Base-by-base conservation (phyloP, 2,888 invertebrate genomes). In the Trichopria drosophilae region DNA sequence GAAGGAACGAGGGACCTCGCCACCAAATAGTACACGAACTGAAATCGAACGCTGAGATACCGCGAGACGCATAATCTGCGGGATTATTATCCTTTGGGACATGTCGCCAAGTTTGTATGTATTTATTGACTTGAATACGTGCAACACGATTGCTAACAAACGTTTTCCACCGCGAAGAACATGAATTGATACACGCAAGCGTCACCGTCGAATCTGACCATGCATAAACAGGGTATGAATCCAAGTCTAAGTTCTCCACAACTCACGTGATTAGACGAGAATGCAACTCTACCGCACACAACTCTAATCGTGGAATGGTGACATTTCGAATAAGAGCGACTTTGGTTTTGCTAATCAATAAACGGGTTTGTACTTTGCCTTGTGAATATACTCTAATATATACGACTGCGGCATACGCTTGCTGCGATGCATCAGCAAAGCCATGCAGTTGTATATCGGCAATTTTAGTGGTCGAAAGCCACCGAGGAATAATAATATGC, bases 131-230 rank as follows among this genome's bases (percentile, higher is more conserved):
- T 46, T 67, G 63, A 12, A 71, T 67, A 42, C 63, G 44, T 1
- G 60, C 55, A 3, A 70, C 63, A 22, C 68, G 45, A 51, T 71
- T 70, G 2, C 63, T 63, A 6, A 63, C 60, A 39, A 56, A 62
- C 7, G 57, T 55, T 34, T 55, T 55, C 41, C 58, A 57, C 1
- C 42, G 48, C 5, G 53, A 49, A 1, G 63, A 51, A 15, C 55
- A 58, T 26, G 59, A 55, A 3, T 41, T 20, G 1, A 66, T 18
- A 64, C 64, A 66, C 4, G 51, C 43, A 5, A 64, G 50, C 2
- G 58, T 59, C 4, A 65, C 51, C 4, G 56, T 51, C 1, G 64
- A 67, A 32, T 66, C 65, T 5, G 54, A 51, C 58, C 59, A 52
- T 23, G 36, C 45, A 16, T 6, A n/a, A 2, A 34, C n/a, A n/a